phyloP scores from a whole-genome alignment of 2,113 vertebrate species.

The Paradoxurus hermaphroditus region DNA sequence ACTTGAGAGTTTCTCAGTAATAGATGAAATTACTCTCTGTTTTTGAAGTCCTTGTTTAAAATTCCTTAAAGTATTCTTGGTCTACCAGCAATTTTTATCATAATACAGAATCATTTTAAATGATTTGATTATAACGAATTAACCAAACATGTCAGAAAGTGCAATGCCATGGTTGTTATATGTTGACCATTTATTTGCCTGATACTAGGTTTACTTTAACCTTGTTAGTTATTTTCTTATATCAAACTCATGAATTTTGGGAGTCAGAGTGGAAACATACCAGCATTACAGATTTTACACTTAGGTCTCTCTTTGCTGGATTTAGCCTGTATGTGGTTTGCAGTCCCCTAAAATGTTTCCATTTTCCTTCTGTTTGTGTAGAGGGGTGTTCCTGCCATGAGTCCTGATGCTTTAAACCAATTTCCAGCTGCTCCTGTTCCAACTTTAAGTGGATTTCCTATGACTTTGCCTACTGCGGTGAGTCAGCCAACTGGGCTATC shows the following conservation, averaged over 20 bases:
- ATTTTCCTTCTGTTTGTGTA: conserved; percentile 71
- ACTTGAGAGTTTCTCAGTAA: conserved; percentile 11
- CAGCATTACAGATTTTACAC: not conserved
- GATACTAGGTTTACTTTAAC: conserved; percentile 1
- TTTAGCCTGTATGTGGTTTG: not conserved
- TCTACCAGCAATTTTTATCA: not conserved
- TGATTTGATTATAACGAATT: not conserved
- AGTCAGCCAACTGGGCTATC: conserved; percentile 84
- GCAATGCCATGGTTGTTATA: not conserved
- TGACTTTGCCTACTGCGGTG: conserved; percentile 87
- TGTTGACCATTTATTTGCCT: conserved; percentile 34
- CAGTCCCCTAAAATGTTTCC: conserved; percentile 6
- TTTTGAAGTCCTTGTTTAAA: conserved; percentile 32
- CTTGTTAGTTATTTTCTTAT: conserved; percentile 7
- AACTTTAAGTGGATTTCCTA: conserved; percentile 89
- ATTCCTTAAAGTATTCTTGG: conserved; percentile 15
- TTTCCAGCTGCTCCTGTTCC: conserved; percentile 95
- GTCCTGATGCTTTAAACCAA: conserved; percentile 93
- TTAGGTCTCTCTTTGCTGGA: not conserved
- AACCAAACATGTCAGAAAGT: not conserved
- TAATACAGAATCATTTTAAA: conserved; percentile 9
- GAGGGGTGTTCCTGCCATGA: conserved; percentile 94
- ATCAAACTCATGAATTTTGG: not conserved
- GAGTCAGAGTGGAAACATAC: not conserved
- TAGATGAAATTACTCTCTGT: not conserved